Base-by-base conservation (phyloP, 2,888 invertebrate genomes). In the Conistra vaccinii region DNA sequence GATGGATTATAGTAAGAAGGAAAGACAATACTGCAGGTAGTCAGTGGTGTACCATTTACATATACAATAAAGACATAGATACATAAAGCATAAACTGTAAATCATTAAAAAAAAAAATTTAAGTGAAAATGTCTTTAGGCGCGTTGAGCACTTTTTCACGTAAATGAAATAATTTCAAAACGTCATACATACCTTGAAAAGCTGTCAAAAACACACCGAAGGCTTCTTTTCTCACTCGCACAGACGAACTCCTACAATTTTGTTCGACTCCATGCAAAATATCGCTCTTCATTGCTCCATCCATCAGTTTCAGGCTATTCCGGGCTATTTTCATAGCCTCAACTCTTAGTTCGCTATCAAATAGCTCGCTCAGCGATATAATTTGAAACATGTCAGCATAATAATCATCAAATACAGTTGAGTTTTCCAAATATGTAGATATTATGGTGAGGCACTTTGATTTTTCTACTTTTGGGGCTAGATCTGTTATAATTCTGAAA, bases 371-470 rank as follows among this genome's bases (percentile, higher is more conserved):
- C 3, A 87, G 3, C 0, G 62, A 68, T 29, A 87, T 81, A 0
- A 83, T 88, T 6, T 92, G 85, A 17, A 90, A 90, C 83, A 94
- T 79, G 12, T 89, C 88, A 0, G 45, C 9, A 3, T 86, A 84
- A 45, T 79, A 81, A 0, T 79, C 83, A 3, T 83, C 71, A 1
- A 67, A 57, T 7, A 73, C 71, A 0, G 65, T 53, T 3, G 84
- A 82, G 0, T 77, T 76, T 0, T 87, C 73, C 10, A 93, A 66
- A 74, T 91, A 92, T 1, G 81, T 70, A 0, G 92, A 84, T 29
- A 95, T 83, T 1, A 95, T 93, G 3, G 88, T 79, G 0, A 95
- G 83, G 48, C 95, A 95, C 81, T 91, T 92, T 1, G 85, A 71
- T 63, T 90, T 91, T 9, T 91, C 91, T 0, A 86, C 69, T 83